phyloP scores from a whole-genome alignment of 2,888 invertebrate genomes.

The Tinea semifulvella region DNA sequence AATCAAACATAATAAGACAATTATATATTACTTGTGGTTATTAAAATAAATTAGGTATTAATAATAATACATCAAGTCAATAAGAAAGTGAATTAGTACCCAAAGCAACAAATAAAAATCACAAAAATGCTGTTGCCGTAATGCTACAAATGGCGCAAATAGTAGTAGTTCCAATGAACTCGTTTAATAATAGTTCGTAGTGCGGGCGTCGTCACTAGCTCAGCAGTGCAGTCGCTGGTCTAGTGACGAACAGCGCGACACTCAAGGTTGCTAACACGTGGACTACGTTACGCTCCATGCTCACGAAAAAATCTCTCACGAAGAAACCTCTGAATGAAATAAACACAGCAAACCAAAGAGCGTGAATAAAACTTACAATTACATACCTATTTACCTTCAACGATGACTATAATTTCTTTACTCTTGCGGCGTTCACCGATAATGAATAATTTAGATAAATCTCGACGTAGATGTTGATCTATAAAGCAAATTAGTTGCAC shows the following conservation, averaged over 20 bases:
- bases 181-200: conserved; percentile 61
- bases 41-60: too few species aligned
- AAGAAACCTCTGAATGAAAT: conserved; percentile 6
- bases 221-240: conserved; percentile 29
- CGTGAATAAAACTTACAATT: conserved; percentile 6
- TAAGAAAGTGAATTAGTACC: too few species aligned
- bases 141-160: conserved; percentile 63
- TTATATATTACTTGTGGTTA: too few species aligned
- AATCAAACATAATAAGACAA: too few species aligned
- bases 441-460: too few species aligned
- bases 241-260: conserved; percentile 27
- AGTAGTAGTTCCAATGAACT: conserved; percentile 67
- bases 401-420: too few species aligned
- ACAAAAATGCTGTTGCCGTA: conserved; percentile 51
- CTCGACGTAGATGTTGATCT: too few species aligned
- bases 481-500: too few species aligned
- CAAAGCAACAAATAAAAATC: conserved; percentile 39
- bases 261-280: conserved; percentile 17
- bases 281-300: conserved; percentile 12
- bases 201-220: conserved; percentile 50
- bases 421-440: too few species aligned
- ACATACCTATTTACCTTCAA: neutral
- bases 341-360: conserved; percentile 5
- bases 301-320: conserved; percentile 10
- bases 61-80: too few species aligned